Evolutionary conservation across 2,888 invertebrate species (phyloP).

Genomic region (Sarcophaga variegata): DNA sequence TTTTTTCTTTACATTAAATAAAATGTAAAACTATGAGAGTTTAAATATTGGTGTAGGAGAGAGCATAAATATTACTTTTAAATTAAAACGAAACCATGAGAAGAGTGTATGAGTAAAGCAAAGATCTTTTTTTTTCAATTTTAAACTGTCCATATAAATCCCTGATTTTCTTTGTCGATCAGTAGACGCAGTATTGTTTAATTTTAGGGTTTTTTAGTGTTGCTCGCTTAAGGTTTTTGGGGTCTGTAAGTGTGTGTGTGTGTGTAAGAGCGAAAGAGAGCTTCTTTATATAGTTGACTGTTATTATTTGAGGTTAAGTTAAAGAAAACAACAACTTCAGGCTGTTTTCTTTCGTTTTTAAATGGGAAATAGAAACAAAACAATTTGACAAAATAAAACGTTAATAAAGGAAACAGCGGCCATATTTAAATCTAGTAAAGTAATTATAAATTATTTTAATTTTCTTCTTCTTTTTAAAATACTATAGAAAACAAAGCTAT

Average conservation of each 20-base stretch:
- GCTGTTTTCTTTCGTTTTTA: constrained; percentile 38
- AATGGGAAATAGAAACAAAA: constrained; percentile 9
- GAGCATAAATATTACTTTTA: neutral
- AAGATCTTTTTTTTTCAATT: too few species aligned
- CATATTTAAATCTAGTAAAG: constrained; percentile 69
- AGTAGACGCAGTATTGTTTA: too few species aligned
- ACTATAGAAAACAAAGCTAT: constrained; percentile 66
- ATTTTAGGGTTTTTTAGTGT: too few species aligned
- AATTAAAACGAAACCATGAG: too few species aligned
- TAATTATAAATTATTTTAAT: constrained; percentile 68
- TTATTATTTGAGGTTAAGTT: constrained; percentile 49
- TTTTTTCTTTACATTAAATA: too few species aligned
- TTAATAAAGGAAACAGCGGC: constrained; percentile 55
- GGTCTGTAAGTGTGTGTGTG: neutral
- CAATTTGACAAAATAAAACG: constrained; percentile 20
- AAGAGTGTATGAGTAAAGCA: too few species aligned
- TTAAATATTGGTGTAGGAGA: neutral
- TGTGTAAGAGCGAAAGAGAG: neutral
- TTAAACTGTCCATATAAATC: too few species aligned
- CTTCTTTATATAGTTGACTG: constrained; percentile 51
- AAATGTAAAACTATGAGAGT: neutral
- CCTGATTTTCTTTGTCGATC: too few species aligned
- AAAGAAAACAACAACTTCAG: constrained; percentile 47
- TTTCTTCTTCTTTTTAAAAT: constrained; percentile 69
- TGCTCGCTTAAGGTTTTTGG: too few species aligned